Conservation (phyloP, 2,797 vertebrate genomes). For the Xenops minutus region DNA sequence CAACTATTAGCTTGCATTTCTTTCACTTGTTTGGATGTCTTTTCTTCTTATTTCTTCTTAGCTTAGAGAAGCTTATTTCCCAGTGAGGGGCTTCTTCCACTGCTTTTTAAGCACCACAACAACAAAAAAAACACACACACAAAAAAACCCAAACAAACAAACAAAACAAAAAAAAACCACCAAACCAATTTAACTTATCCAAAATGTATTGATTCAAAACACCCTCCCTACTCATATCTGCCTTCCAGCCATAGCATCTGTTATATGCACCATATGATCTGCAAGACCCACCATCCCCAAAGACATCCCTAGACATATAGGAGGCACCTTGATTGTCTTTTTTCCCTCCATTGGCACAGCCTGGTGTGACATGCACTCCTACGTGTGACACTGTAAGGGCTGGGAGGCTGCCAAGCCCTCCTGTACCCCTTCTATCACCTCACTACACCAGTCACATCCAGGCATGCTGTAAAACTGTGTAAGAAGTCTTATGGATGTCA, state of each 20-base stretch:
- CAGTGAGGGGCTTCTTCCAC: background rate
- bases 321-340: background rate
- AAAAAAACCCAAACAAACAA: too few species aligned
- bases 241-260: background rate
- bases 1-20: accelerated
- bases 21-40: accelerated
- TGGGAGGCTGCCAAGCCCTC: background rate
- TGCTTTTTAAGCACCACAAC: background rate
- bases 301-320: background rate
- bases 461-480: background rate
- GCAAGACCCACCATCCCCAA: background rate
- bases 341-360: background rate
- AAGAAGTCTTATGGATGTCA: background rate
- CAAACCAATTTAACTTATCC: background rate
- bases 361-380: background rate
- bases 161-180: too few species aligned
- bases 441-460: background rate
- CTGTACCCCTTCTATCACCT: background rate
- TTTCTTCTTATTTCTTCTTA: background rate
- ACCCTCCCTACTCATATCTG: background rate
- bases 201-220: background rate
- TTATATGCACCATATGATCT: accelerated
- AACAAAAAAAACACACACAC: too few species aligned
- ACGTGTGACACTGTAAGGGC: accelerated
- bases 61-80: too few species aligned